Evolutionary conservation across 2,888 invertebrate genomes (phyloP).

Genomic region (Drosophila anomalata): DNA sequence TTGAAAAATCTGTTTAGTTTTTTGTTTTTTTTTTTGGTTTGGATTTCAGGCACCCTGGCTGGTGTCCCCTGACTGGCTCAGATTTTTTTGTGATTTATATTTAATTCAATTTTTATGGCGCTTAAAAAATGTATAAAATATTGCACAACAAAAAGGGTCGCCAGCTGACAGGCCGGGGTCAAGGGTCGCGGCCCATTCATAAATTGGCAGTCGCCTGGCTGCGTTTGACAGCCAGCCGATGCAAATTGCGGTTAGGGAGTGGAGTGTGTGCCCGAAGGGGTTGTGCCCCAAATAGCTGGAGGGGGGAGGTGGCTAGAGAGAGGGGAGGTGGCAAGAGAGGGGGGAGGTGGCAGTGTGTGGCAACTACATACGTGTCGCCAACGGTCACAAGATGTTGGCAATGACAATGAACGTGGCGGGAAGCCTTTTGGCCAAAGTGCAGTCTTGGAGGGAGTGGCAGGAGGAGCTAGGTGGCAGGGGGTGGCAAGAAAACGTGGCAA

Average conservation of each 20-base stretch:
- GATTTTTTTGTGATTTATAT: constrained; percentile 69
- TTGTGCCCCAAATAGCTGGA: background rate
- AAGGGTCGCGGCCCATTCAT: constrained; percentile 59
- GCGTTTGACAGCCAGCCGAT: constrained; percentile 73
- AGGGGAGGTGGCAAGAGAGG: background rate
- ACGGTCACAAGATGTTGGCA: constrained; percentile 75
- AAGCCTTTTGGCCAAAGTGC: constrained; percentile 29
- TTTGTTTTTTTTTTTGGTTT: constrained; percentile 26
- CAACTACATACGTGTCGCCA: constrained; percentile 55
- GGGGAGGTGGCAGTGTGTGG: background rate
- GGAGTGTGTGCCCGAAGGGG: background rate
- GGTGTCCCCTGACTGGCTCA: constrained; percentile 18
- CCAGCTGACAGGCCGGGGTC: constrained; percentile 6
- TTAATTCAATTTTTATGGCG: constrained; percentile 78
- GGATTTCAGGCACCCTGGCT: background rate
- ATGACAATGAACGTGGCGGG: constrained; percentile 73
- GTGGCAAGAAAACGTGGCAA: background rate
- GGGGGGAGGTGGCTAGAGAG: too few species aligned
- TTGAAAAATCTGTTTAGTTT: constrained; percentile 27
- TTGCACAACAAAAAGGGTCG: constrained; percentile 55
- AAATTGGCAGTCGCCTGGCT: constrained; percentile 73
- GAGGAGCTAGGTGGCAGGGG: background rate
- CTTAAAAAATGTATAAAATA: constrained; percentile 76
- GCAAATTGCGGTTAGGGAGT: constrained; percentile 66
- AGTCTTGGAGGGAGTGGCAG: constrained; percentile 14